phyloP scores from a whole-genome alignment of 2,797 vertebrate species.

The Halcyon badia region DNA sequence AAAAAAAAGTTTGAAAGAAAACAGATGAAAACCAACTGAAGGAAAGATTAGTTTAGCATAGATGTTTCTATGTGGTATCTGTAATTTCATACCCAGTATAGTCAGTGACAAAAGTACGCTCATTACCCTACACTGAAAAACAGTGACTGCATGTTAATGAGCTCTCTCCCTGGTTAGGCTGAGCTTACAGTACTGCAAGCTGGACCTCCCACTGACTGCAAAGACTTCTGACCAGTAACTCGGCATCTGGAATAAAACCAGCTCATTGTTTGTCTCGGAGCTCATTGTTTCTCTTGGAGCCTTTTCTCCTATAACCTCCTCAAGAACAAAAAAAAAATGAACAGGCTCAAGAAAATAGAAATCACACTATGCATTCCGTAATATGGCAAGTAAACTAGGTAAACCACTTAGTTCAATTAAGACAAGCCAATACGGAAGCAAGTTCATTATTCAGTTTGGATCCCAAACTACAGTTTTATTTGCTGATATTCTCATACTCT shows the following conservation, averaged over 20 bases:
- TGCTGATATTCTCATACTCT: not conserved
- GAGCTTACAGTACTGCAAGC: not conserved
- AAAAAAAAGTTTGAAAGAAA: not conserved
- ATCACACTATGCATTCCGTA: not conserved
- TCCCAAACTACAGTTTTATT: slow-evolving; percentile 31
- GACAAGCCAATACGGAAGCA: not conserved
- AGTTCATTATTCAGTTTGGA: not conserved
- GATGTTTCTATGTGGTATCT: not conserved
- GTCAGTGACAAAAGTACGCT: not conserved
- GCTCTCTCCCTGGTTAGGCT: not conserved
- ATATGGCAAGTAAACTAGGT: not conserved
- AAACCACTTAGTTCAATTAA: not conserved
- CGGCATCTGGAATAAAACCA: not conserved
- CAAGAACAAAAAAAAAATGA: not conserved
- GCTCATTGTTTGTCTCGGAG: not conserved
- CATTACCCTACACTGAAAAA: not conserved
- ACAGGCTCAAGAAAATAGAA: not conserved
- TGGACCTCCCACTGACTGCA: not conserved
- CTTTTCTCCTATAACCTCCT: not conserved
- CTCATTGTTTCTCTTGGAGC: not conserved
- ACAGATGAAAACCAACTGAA: not conserved
- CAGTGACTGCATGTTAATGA: not conserved
- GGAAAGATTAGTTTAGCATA: not conserved
- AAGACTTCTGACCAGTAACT: not conserved
- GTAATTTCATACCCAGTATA: not conserved